Base-by-base conservation (phyloP, 1,140 invertebrate species). In the Cylas formicarius region DNA sequence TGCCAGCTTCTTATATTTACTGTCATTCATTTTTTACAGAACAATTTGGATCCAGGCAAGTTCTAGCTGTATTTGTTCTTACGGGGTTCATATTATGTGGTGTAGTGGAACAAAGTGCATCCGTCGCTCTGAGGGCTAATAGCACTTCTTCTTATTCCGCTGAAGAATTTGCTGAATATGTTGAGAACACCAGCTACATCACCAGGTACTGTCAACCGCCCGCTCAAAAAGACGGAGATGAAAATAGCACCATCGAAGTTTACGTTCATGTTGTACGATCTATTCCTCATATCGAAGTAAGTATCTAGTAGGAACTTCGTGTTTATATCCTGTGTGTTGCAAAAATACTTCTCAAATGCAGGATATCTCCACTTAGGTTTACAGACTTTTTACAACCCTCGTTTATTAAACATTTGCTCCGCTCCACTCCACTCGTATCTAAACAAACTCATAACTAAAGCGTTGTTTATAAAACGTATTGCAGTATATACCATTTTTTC, bases 31-130 rank as follows among this genome's bases (percentile, higher is more conserved):
- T 21, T 44, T 44, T 50, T 66, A 43, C 42, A 75, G 73, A 72
- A 39, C 68, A 72, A 19, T 70, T 74, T 14, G 65, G 72, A 43
- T 71, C 70, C 3, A 62, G 70, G 35, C 72, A 74, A 40, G 60
- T 74, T 16, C 65, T 75, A 2, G 69, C 68, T 16, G 58, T 67
- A 2, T 61, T 75, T 4, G 69, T 74, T 0, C 66, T 72, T n/a
- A 67, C 70, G 11, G 72, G 72, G 3, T 75, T 74, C 48, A 71
- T 72, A 10, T 57, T 75, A n/a, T 72, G 70, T 26, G 73, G 73
- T 7, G 66, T 73, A 3, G 72, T 75, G 0, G 73, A 75, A 50
- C 70, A 72, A 28, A 73, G 71, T 33, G 72, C 72, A 1, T 74
- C 71, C 2, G 72, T 74, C 3, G 72, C 73, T 38, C 53, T 74